Conservation (phyloP, 1,140 invertebrate species). For the Drosophila punjabiensis region DNA sequence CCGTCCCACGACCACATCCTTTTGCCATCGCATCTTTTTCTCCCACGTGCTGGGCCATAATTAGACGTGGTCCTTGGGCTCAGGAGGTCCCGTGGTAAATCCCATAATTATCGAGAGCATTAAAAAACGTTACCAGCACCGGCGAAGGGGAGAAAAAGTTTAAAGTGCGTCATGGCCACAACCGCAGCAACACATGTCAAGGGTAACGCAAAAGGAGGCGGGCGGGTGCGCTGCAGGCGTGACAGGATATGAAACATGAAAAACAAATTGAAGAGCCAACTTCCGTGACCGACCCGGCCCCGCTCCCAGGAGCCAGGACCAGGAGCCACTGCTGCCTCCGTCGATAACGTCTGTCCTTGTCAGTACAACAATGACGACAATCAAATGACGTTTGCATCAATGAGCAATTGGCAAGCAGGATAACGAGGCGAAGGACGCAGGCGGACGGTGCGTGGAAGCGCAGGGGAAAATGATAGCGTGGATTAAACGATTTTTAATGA, state of each 20-base stretch:
- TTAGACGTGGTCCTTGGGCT: slow-evolving; percentile 40
- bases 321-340: slow-evolving; percentile 13
- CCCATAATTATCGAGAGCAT: slow-evolving; percentile 71
- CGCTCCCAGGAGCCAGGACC: neutral
- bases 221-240: slow-evolving; percentile 18
- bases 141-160: slow-evolving; percentile 17
- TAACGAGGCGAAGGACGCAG: slow-evolving; percentile 35
- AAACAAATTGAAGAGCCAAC: slow-evolving; percentile 80
- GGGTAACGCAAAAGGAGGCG: neutral
- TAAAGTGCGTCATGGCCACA: slow-evolving; percentile 56
- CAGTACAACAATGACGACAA: slow-evolving; percentile 81
- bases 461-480: slow-evolving; percentile 75
- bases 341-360: slow-evolving; percentile 62
- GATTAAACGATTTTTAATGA: slow-evolving; percentile 85
- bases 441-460: slow-evolving; percentile 10
- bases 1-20: slow-evolving; percentile 11
- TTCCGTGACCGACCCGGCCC: slow-evolving; percentile 45
- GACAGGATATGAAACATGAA: slow-evolving; percentile 73
- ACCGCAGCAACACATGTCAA: slow-evolving; percentile 69
- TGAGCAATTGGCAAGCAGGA: slow-evolving; percentile 75
- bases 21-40: slow-evolving; percentile 6
- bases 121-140: slow-evolving; percentile 46
- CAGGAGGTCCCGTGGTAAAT: slow-evolving; percentile 49
- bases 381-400: slow-evolving; percentile 84
- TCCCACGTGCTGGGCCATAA: slow-evolving; percentile 65